These are phyloP conservation scores for Aurelia sp. DNA, from an alignment of 30 jellyfish, hydroid and myxozoan genomes.

Conservation along the genomic window DNA sequence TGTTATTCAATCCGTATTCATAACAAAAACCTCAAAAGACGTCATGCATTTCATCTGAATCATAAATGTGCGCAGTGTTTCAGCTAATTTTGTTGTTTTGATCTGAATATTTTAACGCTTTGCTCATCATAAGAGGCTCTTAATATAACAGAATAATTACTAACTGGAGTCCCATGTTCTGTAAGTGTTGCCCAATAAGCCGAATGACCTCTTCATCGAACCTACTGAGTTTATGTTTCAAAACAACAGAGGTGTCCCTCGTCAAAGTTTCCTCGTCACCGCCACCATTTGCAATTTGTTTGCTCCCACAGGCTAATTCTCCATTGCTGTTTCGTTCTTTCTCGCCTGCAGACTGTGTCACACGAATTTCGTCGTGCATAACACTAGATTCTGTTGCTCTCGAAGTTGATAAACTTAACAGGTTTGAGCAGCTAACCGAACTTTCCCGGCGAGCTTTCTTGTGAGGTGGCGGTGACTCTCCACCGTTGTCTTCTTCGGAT, in stretches of 20 bases:
- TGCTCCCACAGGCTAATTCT: conserved; percentile 48
- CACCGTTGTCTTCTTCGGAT: conserved; percentile 88
- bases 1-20: too few relatives aligned
- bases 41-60: not conserved
- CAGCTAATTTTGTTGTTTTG: not conserved
- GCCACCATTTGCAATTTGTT: conserved; percentile 65
- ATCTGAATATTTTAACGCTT: not conserved
- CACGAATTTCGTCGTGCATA: conserved; percentile 76
- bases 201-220: conserved; percentile 93
- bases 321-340: conserved; percentile 74
- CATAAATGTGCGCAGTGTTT: not conserved
- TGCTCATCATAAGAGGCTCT: not conserved
- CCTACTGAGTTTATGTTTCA: conserved; percentile 77
- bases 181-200: conserved; percentile 89
- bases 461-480: conserved; percentile 96
- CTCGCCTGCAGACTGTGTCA: conserved; percentile 66
- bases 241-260: conserved; percentile 63
- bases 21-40: not conserved
- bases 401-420: conserved; percentile 23
- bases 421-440: conserved; percentile 56
- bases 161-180: conserved; percentile 84
- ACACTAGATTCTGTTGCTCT: conserved; percentile 49
- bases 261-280: conserved; percentile 47
- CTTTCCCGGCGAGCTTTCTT: conserved; percentile 81
- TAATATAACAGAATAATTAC: conserved; percentile 15